Evolutionary conservation across 1,140 invertebrate genomes (phyloP), one percentile per base, ranked within the genome.

Genomic region (Rhyzopertha dominica): DNA sequence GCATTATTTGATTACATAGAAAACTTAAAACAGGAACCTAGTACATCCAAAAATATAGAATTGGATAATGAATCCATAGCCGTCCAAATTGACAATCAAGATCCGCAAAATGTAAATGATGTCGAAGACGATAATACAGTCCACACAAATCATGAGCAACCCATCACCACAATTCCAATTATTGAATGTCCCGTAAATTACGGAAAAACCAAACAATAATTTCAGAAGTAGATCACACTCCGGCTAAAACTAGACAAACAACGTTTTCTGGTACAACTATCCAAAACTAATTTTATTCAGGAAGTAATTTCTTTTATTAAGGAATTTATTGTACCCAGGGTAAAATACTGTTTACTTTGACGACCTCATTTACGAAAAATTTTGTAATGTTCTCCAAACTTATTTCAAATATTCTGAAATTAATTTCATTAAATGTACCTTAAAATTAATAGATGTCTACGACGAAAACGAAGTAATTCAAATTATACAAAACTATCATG

Each of bases 291-390:
- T 26, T 45, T 12, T n/a, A 19, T 29, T 2, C 28, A 20, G 3
- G 30, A 47, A 13, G 34, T 43, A 20, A 38, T 29, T 16, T 35
- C 41, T 12, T 36, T 49, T 20, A 18, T 47, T 17, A 30, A 38
- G 17, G 14, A 47, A 34, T 47, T 16, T 32, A 18, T 47, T 7
- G 24, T 19, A 7, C 45, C 42, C 5, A 17, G 31, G 14, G 25
- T 47, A 7, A 23, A 30, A 24, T 38, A 49, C 20, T 24, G 7
- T 45, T 12, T 45, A 45, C 16, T 50, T 50, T 17, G 48, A 50
- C 34, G 36, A 51, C 13, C 36, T 30, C 1, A 12, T 20, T 13
- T 47, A 42, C 16, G 37, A 51, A 51, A 12, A 13, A 4, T 41
- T 47, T 40, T 25, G 4, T 13, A 19, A 24, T 16, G 22, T 36